A percentile compares a stretch with the other conserved stretches of the same genome.
phyloP scores from a whole-genome alignment of 2,797 vertebrate species.

The Eremophila alpestris region DNA sequence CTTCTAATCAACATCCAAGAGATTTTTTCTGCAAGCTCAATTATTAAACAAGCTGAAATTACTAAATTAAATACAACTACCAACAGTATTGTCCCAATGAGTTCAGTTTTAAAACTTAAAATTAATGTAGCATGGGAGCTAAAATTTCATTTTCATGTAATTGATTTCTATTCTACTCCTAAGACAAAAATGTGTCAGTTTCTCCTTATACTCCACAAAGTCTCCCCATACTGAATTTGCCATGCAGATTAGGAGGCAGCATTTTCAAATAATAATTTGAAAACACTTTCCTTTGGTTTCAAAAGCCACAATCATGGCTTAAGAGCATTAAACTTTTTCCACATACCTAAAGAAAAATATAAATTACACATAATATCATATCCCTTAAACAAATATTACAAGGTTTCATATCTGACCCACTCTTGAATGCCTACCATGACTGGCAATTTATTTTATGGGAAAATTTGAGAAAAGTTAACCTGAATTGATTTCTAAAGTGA shows the following conservation, averaged over 20 bases:
- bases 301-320: neutral
- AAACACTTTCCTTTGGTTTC: neutral
- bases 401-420: neutral
- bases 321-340: neutral
- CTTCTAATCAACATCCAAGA: neutral
- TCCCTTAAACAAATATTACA: neutral
- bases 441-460: neutral
- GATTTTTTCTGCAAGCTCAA: neutral
- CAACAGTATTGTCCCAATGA: neutral
- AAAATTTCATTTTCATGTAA: neutral
- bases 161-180: neutral
- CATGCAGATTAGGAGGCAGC: neutral
- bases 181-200: neutral
- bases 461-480: neutral
- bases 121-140: neutral
- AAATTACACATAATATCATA: neutral
- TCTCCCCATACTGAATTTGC: neutral
- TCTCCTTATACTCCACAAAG: neutral
- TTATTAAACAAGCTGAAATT: constrained; percentile 16
- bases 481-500: neutral
- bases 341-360: neutral
- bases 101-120: neutral
- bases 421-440: neutral
- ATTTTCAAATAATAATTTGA: neutral
- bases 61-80: neutral